A percentile compares a stretch with the other conserved stretches of the same genome.
These are phyloP conservation scores for Anthopleura xanthogrammica DNA, from an alignment of 92 coral and sea anemone genomes.

Conservation along the genomic window DNA sequence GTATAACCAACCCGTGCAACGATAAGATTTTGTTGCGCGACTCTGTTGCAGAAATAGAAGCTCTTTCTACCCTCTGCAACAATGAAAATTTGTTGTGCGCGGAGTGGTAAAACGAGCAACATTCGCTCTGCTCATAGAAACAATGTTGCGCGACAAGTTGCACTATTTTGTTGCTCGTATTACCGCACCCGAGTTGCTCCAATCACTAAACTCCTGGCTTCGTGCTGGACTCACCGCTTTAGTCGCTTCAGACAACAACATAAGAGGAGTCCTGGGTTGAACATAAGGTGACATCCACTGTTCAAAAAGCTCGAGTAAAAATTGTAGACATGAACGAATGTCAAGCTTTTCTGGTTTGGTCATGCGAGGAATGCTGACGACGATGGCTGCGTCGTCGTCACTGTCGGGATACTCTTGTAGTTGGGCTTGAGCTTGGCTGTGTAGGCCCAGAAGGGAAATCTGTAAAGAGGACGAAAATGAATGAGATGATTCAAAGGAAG, in stretches of 20 bases:
- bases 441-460: conserved; percentile 78
- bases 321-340: conserved; percentile 95
- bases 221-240: conserved; percentile 77
- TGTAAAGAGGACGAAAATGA: background rate
- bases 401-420: conserved; percentile 81
- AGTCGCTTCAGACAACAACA: conserved; percentile 90
- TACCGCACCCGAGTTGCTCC: no score
- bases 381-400: conserved; percentile 75
- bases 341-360: conserved; percentile 89
- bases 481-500: no score
- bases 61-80: no score
- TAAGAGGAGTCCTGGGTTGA: conserved; percentile 94
- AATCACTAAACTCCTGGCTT: no score
- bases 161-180: no score
- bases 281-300: conserved; percentile 99
- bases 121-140: no score
- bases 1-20: no score
- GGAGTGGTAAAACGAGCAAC: no score
- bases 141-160: no score
- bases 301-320: conserved; percentile 90
- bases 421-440: conserved; percentile 76
- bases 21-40: no score
- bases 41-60: no score
- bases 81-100: no score
- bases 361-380: conserved; percentile 67